These are phyloP conservation scores for Caenorhabditis latens DNA, from an alignment of 1,140 invertebrate species.

Conservation along the genomic window DNA sequence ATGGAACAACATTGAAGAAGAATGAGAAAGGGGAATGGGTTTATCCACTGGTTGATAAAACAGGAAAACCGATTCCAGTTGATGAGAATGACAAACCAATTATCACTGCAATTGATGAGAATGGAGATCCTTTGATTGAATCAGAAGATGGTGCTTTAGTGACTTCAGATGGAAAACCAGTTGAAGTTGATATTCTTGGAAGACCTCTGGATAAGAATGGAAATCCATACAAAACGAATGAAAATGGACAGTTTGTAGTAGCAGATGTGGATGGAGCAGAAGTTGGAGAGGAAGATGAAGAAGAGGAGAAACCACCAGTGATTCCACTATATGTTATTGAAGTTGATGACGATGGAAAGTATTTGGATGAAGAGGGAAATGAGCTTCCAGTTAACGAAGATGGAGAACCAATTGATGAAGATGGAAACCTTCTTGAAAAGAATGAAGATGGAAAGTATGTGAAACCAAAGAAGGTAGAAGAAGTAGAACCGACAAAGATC, in stretches of 20 bases:
- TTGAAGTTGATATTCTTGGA: slow-evolving; percentile 57
- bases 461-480: slow-evolving; percentile 69
- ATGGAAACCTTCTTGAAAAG: slow-evolving; percentile 62
- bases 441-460: slow-evolving; percentile 70
- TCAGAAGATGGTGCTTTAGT: slow-evolving; percentile 48
- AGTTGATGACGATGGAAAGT: slow-evolving; percentile 65
- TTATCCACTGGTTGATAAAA: slow-evolving; percentile 67
- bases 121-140: slow-evolving; percentile 54
- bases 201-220: slow-evolving; percentile 57
- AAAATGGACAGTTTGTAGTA: slow-evolving; percentile 27
- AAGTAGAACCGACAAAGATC: slow-evolving; percentile 61
- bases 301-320: slow-evolving; percentile 23
- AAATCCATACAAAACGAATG: slow-evolving; percentile 52
- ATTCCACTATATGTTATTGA: slow-evolving; percentile 61
- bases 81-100: slow-evolving; percentile 64
- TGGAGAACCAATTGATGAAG: slow-evolving; percentile 57
- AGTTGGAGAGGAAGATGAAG: slow-evolving; percentile 57
- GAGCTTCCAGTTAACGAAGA: slow-evolving; percentile 53
- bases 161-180: slow-evolving; percentile 44
- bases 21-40: slow-evolving; percentile 71
- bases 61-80: slow-evolving; percentile 63
- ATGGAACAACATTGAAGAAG: slow-evolving; percentile 67
- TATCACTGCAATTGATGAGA: slow-evolving; percentile 62
- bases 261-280: slow-evolving; percentile 38
- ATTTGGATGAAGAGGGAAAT: slow-evolving; percentile 44